Evolutionary conservation across 2,888 invertebrate genomes (phyloP), one percentile per base, ranked within the genome.

Genomic region (Dendrolimus pini): DNA sequence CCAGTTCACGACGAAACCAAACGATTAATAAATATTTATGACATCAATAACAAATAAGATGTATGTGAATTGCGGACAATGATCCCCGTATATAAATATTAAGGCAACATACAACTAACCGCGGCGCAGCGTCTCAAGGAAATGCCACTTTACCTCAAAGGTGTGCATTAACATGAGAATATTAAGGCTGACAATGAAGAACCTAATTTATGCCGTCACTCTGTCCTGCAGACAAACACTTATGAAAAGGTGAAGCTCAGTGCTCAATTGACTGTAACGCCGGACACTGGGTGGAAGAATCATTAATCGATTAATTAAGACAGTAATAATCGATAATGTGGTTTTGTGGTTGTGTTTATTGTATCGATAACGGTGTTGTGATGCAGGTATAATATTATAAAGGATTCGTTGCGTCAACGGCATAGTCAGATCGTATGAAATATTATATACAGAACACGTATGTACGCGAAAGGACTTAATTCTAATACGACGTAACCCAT

Each of bases 131-230:
- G 7, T 59, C 64, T 71, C 69, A 72, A 82, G 81, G 80, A 80
- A 80, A 82, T 75, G 64, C 61, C 61, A 68, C 61, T 72, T 73
- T 72, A 72, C 72, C 68, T 74, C 67, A 61, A 68, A 68, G 65
- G 47, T 47, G 61, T 64, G 65, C 64, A 83, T 82, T 83, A 78
- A 66, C 82, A 81, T 78, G 75, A 75, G 69, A 72, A 76, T 69
- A 67, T 64, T 72, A 62, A 63, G 63, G 65, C 61, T 65, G 69
- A 73, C 72, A 72, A 72, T 77, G 76, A 77, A 77, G 67, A 66
- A 72, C 72, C 74, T 74, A 77, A 80, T 74, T 76, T 74, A 76
- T 75, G 69, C 68, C 60, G 70, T 67, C 71, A 66, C 65, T 68
- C 64, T 60, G 63, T 66, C 59, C 65, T 64, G 66, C 63, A 63